Conservation (phyloP, 37 sponge, comb jelly and placozoan genomes). For the Halisarca cf. caerulea region DNA sequence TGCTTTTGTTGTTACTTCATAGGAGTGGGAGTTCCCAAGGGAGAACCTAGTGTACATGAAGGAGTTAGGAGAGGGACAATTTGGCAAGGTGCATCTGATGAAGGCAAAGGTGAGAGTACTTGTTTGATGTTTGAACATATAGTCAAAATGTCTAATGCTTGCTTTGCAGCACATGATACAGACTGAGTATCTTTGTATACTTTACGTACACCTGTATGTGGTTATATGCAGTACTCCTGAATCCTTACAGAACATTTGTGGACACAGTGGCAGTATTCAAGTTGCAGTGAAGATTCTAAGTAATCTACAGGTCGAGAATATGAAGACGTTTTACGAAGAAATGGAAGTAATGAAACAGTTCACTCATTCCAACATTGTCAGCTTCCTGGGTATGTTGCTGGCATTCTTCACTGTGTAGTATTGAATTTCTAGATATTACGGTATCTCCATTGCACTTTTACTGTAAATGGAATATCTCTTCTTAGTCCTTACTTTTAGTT, state of each 20-base stretch:
- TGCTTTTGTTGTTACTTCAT: not conserved
- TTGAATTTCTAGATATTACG: too few species aligned
- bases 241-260: slow-evolving; percentile 49
- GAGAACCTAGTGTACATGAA: slow-evolving; percentile 50
- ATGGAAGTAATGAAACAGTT: slow-evolving; percentile 63
- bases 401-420: too few species aligned
- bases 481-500: not conserved
- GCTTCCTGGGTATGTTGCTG: slow-evolving; percentile 49
- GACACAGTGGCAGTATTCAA: slow-evolving; percentile 36
- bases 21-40: slow-evolving; percentile 65
- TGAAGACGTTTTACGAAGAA: slow-evolving; percentile 56
- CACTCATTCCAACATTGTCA: slow-evolving; percentile 66
- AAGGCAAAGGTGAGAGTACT: slow-evolving; percentile 61
- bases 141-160: too few species aligned
- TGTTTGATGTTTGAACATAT: too few species aligned
- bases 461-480: not conserved
- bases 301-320: slow-evolving; percentile 14
- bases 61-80: slow-evolving; percentile 74
- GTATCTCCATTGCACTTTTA: not conserved
- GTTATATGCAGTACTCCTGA: not conserved
- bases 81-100: slow-evolving; percentile 79
- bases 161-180: too few species aligned
- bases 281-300: slow-evolving; percentile 72
- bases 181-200: not conserved
- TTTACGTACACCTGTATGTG: not conserved